phyloP scores from a whole-genome alignment of 2,888 invertebrate species.

The Dexiosoma caninum region DNA sequence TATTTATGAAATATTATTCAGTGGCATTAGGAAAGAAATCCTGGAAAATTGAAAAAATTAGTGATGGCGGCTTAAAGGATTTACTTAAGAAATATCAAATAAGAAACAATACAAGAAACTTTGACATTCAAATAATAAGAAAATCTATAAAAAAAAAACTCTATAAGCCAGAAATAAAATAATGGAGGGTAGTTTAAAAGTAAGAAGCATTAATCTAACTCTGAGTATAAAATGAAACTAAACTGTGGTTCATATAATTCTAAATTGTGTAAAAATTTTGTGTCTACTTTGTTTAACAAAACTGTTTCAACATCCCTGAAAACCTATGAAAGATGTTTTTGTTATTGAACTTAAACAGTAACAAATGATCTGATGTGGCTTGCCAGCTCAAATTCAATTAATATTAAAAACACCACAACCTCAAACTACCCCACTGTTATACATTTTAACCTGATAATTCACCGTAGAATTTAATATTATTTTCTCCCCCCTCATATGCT shows the following conservation, averaged over 20 bases:
- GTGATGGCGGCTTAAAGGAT: conserved; percentile 47
- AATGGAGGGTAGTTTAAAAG: no score
- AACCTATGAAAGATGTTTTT: neutral
- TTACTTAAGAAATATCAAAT: conserved; percentile 7
- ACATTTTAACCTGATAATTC: conserved; percentile 20
- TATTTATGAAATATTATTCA: conserved; percentile 25
- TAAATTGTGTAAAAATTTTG: no score
- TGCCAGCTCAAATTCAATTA: conserved; percentile 17
- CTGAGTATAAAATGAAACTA: neutral
- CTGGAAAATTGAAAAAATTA: conserved; percentile 59
- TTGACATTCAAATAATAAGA: conserved; percentile 21
- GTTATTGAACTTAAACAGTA: neutral
- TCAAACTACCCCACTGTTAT: neutral
- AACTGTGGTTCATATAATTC: neutral
- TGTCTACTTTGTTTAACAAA: neutral
- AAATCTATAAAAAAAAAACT: neutral
- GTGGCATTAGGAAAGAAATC: conserved; percentile 29
- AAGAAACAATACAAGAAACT: conserved; percentile 5
- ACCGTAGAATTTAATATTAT: conserved; percentile 41
- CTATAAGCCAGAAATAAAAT: neutral
- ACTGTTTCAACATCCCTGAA: neutral
- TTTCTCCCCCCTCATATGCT: neutral
- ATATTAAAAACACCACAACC: conserved; percentile 15
- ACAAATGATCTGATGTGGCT: neutral
- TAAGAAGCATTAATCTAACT: no score